Conservation (phyloP, 2,888 invertebrate species). For the Tipula lateralis region DNA sequence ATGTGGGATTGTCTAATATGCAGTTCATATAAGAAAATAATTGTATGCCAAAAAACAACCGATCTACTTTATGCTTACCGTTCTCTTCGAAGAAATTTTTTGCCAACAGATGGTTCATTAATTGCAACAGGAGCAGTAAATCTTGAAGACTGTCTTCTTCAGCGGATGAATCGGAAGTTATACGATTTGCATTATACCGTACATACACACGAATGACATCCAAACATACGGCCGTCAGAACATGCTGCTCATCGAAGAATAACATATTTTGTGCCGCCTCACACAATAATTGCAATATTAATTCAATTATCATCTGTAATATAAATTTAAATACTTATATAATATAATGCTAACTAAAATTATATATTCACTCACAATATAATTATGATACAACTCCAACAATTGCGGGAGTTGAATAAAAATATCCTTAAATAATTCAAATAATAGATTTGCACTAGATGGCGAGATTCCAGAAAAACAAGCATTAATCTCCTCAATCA, state of each 20-base stretch:
- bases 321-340: not conserved
- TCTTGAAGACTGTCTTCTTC: slow-evolving; percentile 32
- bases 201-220: slow-evolving; percentile 31
- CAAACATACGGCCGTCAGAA: slow-evolving; percentile 25
- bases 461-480: slow-evolving; percentile 24
- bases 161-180: slow-evolving; percentile 29
- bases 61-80: not conserved
- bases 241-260: slow-evolving; percentile 29
- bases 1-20: not conserved
- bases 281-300: slow-evolving; percentile 29
- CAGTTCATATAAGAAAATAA: not conserved
- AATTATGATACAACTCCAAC: slow-evolving; percentile 32
- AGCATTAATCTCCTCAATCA: slow-evolving; percentile 32
- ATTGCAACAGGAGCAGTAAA: slow-evolving; percentile 31
- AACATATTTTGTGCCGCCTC: slow-evolving; percentile 30
- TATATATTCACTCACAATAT: not conserved
- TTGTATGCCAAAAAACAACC: not conserved
- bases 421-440: slow-evolving; percentile 30
- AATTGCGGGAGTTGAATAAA: slow-evolving; percentile 30
- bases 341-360: not conserved
- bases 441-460: slow-evolving; percentile 28
- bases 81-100: slow-evolving; percentile 30
- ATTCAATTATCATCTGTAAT: slow-evolving; percentile 31
- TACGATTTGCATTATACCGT: slow-evolving; percentile 31
- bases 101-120: slow-evolving; percentile 31